These are phyloP conservation scores for Neogale vison DNA, from an alignment of 2,113 vertebrate genomes.

Conservation along the genomic window DNA sequence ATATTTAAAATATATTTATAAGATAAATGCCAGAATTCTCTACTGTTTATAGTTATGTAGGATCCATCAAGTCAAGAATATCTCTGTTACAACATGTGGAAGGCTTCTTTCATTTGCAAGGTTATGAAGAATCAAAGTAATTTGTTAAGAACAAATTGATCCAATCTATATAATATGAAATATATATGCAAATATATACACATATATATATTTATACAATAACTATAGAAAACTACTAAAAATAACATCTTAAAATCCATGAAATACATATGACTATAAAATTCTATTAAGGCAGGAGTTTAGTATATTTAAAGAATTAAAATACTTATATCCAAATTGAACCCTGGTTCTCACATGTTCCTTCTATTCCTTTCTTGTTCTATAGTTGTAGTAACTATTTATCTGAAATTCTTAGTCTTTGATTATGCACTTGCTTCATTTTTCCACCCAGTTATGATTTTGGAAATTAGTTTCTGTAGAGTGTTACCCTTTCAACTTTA, in stretches of 20 bases:
- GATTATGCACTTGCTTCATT: background rate
- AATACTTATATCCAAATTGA: background rate
- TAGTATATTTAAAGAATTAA: background rate
- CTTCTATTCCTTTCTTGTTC: background rate
- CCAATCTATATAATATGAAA: background rate
- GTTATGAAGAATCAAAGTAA: background rate
- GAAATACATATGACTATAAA: background rate
- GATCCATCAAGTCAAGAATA: background rate
- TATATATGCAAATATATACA: background rate
- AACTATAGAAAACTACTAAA: background rate
- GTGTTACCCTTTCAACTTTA: background rate
- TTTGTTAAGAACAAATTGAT: background rate
- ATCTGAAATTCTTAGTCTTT: background rate
- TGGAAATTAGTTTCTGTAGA: background rate
- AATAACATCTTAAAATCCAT: background rate
- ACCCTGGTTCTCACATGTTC: background rate
- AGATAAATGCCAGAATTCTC: background rate
- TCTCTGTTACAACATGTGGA: background rate
- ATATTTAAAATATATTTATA: background rate
- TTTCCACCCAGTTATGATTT: background rate
- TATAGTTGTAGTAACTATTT: background rate
- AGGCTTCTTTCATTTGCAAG: background rate
- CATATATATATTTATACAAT: background rate
- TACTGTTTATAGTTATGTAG: background rate
- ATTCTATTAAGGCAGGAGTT: background rate